Base-by-base conservation (phyloP, 2,113 vertebrate genomes). In the Carassius gibelio region DNA sequence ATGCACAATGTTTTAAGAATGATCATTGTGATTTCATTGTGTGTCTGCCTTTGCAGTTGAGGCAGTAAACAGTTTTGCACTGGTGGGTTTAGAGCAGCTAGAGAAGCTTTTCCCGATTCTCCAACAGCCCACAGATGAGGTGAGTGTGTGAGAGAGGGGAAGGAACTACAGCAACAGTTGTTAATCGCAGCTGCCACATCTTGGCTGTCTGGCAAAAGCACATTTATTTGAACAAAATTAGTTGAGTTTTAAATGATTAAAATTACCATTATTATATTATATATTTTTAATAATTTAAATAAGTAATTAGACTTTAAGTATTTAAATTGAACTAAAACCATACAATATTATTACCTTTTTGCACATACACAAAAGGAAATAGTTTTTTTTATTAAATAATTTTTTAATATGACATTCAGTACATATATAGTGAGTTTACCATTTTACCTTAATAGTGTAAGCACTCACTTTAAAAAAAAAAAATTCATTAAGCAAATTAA, bases 81-180 rank as follows among this genome's bases (percentile, higher is more conserved):
- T 94, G 1, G 76, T 85, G 19, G 92, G 94, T 38, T 87, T 95
- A 9, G 92, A 94, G 1, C 85, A 88, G 69, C 85, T 95, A 87
- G 94, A 95, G 85, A 91, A 11, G 3, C 91, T 23, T 81, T 92
- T 95, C 34, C 93, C 94, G 0, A 78, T 95, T 62, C 88, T 95
- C 71, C 91, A 93, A 68, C 92, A 93, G 52, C 91, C 94, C 0
- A 88, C 93, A 21, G 93, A 94, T 0, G 91, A 95, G 93, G 94
- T 95, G 69, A 10, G 89, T 48, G 45, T 48, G 45, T 48, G 45
- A 48, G 45, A 48, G 45, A 57, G 21, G 5, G 4, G 50, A 8
- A 36, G 10, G 8, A 45, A 50, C n/a, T 23, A 1, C 6, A 42
- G 17, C 34, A 42, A 38, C 17, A 38, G 8, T 30, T 66, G 23